Evolutionary conservation across 2,797 vertebrate genomes (phyloP).

Genomic region (Odontamblyopus lacepedii): DNA sequence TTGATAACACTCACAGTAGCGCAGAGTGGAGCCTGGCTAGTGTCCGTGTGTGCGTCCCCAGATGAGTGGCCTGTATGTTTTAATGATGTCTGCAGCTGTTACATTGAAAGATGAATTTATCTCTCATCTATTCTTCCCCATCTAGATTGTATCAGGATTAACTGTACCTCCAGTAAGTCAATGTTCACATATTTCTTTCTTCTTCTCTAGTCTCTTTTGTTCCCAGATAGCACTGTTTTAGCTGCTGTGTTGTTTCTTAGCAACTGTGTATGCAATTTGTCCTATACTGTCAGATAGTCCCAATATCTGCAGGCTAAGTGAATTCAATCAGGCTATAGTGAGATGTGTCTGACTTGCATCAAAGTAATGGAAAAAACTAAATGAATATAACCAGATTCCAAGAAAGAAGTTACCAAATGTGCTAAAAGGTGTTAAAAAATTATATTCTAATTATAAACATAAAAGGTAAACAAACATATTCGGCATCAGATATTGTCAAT

Average conservation of each 20-base stretch:
- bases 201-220: conserved; percentile 40
- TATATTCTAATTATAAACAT: too few species aligned
- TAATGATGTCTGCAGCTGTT: conserved; percentile 99
- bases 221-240: conserved; percentile 37
- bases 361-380: neutral
- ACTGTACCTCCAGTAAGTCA: conserved; percentile 99
- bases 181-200: conserved; percentile 86
- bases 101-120: conserved; percentile 99
- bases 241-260: conserved; percentile 8
- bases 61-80: conserved; percentile 92
- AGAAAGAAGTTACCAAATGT: neutral
- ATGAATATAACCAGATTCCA: neutral
- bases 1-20: neutral
- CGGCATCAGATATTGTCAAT: neutral
- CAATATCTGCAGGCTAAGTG: conserved; percentile 8
- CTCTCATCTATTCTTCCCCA: conserved; percentile 99
- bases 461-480: neutral
- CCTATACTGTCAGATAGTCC: conserved; percentile 26
- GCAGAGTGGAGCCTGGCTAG: conserved; percentile 77
- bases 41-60: conserved; percentile 92
- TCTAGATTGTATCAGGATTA: conserved; percentile 99
- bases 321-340: conserved; percentile 15
- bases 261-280: conserved; percentile 25
- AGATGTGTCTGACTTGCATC: conserved; percentile 35
- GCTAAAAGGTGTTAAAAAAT: neutral